A percentile compares a stretch with the other conserved stretches of the same genome.
Evolutionary conservation across 2,888 invertebrate genomes (phyloP).

Genomic region (Cistogaster globosa): DNA sequence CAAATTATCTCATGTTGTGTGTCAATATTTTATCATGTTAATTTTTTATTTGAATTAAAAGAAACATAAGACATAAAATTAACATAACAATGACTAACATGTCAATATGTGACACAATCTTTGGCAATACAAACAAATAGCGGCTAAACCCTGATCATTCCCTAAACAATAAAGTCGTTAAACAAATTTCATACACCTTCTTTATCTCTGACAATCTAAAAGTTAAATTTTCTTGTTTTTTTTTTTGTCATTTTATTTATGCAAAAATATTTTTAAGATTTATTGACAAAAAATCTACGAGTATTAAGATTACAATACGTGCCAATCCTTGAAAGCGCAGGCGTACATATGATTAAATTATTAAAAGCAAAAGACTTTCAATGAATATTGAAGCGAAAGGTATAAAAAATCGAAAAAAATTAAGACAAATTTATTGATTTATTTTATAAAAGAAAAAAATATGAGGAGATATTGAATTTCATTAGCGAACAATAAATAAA

Average conservation of each 20-base stretch:
- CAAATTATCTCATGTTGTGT: constrained; percentile 68
- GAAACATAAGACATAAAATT: constrained; percentile 39
- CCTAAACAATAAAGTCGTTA: constrained; percentile 68
- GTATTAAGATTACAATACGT: neutral
- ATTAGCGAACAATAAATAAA: constrained; percentile 41
- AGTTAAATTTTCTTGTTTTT: constrained; percentile 4
- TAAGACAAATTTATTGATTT: constrained; percentile 62
- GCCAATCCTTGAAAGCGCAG: constrained; percentile 71
- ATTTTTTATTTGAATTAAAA: constrained; percentile 11
- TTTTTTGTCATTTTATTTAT: constrained; percentile 41
- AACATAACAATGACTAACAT: constrained; percentile 68
- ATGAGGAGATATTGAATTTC: constrained; percentile 63
- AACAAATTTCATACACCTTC: constrained; percentile 63
- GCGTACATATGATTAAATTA: constrained; percentile 67
- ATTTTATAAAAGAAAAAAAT: constrained; percentile 34
- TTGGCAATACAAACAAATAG: constrained; percentile 7
- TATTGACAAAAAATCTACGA: constrained; percentile 62
- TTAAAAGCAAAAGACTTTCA: constrained; percentile 22
- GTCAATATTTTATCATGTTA: constrained; percentile 64
- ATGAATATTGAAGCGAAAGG: constrained; percentile 38
- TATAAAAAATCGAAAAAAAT: constrained; percentile 22
- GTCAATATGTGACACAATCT: constrained; percentile 68
- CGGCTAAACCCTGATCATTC: constrained; percentile 29
- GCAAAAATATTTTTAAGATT: constrained; percentile 65
- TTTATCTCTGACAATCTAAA: constrained; percentile 55